Evolutionary conservation across 1,140 invertebrate genomes (phyloP).

Genomic region (Trichonephila inaurata): DNA sequence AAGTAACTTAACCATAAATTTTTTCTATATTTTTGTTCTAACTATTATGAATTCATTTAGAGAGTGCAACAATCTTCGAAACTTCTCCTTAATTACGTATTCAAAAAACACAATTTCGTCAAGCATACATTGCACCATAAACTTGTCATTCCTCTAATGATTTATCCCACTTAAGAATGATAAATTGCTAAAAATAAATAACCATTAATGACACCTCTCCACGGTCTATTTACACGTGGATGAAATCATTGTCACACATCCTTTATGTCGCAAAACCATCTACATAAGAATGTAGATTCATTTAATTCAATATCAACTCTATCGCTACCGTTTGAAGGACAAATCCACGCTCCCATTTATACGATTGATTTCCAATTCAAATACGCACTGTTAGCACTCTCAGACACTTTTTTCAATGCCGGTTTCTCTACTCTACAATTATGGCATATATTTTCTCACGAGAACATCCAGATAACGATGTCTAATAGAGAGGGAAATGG

Average conservation of each 20-base stretch:
- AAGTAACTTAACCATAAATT: too few relatives aligned
- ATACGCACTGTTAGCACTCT: neutral
- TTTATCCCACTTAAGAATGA: neutral
- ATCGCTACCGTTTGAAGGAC: slow-evolving; percentile 49
- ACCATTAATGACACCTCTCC: neutral
- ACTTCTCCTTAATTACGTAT: neutral
- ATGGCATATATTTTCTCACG: slow-evolving; percentile 26
- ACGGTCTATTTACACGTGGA: neutral
- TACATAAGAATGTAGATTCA: neutral
- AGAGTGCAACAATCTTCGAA: too few relatives aligned
- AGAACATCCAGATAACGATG: slow-evolving; percentile 34
- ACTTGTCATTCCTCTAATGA: neutral
- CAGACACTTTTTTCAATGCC: neutral
- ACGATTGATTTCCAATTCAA: slow-evolving; percentile 53
- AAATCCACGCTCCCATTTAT: neutral
- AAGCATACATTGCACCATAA: neutral
- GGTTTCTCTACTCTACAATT: slow-evolving; percentile 48
- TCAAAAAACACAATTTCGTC: neutral
- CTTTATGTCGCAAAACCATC: neutral
- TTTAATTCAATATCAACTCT: slow-evolving; percentile 57
- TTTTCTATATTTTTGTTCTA: too few relatives aligned
- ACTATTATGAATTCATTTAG: too few relatives aligned
- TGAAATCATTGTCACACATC: neutral
- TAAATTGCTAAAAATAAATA: neutral
- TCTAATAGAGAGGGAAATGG: slow-evolving; percentile 43